A percentile compares a stretch with the other conserved stretches of the same genome.
phyloP scores from a whole-genome alignment of 35 echinoderm and acorn worm genomes.

The Amphiura filiformis region DNA sequence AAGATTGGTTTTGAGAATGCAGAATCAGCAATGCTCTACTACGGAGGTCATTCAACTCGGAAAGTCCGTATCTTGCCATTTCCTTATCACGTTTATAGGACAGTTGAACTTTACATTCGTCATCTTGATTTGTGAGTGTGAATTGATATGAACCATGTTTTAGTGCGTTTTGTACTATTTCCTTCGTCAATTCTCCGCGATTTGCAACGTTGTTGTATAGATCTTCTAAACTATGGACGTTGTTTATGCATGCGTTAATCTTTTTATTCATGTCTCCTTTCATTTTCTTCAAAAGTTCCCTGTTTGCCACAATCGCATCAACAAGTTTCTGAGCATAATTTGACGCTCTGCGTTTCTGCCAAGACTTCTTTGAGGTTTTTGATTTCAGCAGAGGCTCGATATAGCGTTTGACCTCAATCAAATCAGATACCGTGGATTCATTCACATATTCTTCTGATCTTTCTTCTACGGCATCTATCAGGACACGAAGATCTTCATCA shows the following conservation, averaged over 20 bases:
- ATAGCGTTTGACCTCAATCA: conserved; percentile 41
- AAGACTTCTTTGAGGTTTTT: too few relatives aligned
- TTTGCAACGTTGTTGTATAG: conserved; percentile 31
- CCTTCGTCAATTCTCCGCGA: neutral
- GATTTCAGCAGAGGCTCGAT: neutral
- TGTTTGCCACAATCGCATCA: neutral
- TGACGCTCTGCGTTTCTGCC: too few relatives aligned
- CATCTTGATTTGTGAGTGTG: neutral
- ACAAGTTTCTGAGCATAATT: neutral
- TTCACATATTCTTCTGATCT: conserved; percentile 25
- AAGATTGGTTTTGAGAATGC: neutral
- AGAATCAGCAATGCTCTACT: conserved; percentile 37
- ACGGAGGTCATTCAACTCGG: conserved; percentile 34
- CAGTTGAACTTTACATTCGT: neutral
- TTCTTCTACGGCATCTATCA: conserved; percentile 40
- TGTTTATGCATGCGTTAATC: conserved; percentile 17
- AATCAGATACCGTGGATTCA: conserved; percentile 32
- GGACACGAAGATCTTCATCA: conserved; percentile 28
- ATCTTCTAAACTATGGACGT: conserved; percentile 28
- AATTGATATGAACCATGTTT: neutral
- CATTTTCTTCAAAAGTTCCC: neutral
- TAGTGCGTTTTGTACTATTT: neutral
- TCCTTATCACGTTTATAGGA: neutral
- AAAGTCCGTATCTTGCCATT: neutral
- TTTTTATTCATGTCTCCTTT: neutral